phyloP scores from a whole-genome alignment of 2,888 invertebrate genomes.

The Campoletis raptor region DNA sequence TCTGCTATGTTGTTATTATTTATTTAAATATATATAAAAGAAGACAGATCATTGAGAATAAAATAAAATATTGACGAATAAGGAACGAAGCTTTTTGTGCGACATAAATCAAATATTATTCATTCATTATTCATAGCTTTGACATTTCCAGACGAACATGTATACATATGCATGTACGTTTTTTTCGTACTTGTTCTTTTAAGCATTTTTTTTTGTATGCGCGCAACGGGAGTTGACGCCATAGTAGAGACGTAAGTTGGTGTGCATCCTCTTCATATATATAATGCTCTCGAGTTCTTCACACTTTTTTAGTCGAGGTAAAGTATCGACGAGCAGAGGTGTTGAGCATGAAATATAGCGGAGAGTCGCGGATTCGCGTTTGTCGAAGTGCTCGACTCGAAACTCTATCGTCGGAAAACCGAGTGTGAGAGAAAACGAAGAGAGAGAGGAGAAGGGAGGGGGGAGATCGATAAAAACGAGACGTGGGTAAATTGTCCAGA shows the following conservation, averaged over 20 bases:
- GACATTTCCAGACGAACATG: constrained; percentile 24
- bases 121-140: constrained; percentile 41
- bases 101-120: constrained; percentile 49
- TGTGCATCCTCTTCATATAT: neutral
- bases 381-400: constrained; percentile 46
- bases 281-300: constrained; percentile 17
- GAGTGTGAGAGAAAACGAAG: constrained; percentile 5
- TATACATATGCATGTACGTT: neutral
- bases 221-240: constrained; percentile 4
- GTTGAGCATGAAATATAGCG: constrained; percentile 51
- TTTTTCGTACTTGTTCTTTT: constrained; percentile 10
- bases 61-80: constrained; percentile 12
- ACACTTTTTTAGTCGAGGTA: constrained; percentile 37
- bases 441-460: constrained; percentile 18
- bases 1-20: neutral
- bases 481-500: constrained; percentile 58
- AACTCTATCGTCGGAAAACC: constrained; percentile 37
- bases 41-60: constrained; percentile 11
- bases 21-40: neutral
- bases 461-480: constrained; percentile 63
- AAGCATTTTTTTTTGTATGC: neutral
- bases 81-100: constrained; percentile 29
- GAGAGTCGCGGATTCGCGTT: constrained; percentile 43
- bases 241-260: neutral
- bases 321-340: constrained; percentile 31